Conservation (phyloP, 1,140 invertebrate species). For the Lanistes nyassanus region DNA sequence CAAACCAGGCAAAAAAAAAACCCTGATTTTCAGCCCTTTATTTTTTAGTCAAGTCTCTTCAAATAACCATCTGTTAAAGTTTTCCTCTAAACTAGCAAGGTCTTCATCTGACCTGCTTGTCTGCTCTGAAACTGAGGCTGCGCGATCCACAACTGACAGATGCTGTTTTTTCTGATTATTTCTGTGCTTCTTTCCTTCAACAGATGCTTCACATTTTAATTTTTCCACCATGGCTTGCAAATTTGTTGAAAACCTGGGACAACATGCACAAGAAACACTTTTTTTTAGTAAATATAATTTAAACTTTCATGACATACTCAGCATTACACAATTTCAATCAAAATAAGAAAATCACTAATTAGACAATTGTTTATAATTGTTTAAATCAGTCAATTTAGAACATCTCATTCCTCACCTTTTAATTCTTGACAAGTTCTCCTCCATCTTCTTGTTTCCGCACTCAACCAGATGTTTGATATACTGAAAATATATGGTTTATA, state of each 20-base stretch:
- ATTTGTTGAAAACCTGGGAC: constrained; percentile 10
- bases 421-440: constrained; percentile 55
- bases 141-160: background rate
- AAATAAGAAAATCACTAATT: background rate
- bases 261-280: background rate
- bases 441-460: constrained; percentile 57
- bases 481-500: constrained; percentile 43
- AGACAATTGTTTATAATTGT: background rate
- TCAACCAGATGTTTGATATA: constrained; percentile 49
- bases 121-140: background rate
- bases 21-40: background rate
- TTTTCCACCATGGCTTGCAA: constrained; percentile 17
- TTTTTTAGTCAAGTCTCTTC: constrained; percentile 14
- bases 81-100: constrained; percentile 11
- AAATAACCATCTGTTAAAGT: constrained; percentile 16
- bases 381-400: background rate
- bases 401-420: constrained; percentile 38
- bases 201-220: background rate
- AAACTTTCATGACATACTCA: background rate
- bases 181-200: background rate
- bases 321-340: background rate
- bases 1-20: too few relatives aligned
- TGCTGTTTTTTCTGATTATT: background rate
- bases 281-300: background rate
- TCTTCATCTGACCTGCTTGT: background rate